Conservation (phyloP, 2,797 vertebrate species). For the Peromyscus eremicus region DNA sequence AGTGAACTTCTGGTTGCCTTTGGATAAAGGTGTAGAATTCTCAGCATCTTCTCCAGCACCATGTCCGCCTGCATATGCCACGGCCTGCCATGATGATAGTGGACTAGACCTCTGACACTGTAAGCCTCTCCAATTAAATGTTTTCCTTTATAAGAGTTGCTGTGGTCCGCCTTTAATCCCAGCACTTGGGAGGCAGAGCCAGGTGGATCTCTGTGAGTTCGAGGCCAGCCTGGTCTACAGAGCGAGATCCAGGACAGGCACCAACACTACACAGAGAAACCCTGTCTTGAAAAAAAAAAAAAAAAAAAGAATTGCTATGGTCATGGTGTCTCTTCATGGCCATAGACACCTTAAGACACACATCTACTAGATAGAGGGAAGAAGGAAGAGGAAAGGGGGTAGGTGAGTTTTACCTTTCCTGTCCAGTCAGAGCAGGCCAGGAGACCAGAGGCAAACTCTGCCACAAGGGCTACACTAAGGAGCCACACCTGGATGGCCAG, state of each 20-base stretch:
- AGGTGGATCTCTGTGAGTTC: no score
- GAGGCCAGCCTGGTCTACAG: no score
- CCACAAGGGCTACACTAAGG: background rate
- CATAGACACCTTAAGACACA: background rate
- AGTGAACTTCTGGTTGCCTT: background rate
- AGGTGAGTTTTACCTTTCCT: conserved; percentile 9
- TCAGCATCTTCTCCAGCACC: background rate
- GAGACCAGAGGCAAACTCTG: conserved; percentile 61
- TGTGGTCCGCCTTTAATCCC: background rate
- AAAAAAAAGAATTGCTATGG: background rate
- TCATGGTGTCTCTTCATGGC: background rate
- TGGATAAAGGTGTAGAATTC: background rate
- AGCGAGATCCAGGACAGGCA: no score
- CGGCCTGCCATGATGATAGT: background rate
- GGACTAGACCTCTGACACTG: background rate
- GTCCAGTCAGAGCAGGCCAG: conserved; percentile 36
- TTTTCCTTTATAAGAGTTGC: background rate
- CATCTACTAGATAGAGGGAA: background rate
- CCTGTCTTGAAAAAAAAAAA: no score
- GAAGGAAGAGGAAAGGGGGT: background rate
- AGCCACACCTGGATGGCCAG: background rate
- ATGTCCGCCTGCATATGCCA: background rate
- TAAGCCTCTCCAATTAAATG: background rate
- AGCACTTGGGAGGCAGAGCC: no score
- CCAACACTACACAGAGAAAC: no score